Conservation (phyloP, 2,797 vertebrate genomes). For the Pteronotus mesoamericanus region DNA sequence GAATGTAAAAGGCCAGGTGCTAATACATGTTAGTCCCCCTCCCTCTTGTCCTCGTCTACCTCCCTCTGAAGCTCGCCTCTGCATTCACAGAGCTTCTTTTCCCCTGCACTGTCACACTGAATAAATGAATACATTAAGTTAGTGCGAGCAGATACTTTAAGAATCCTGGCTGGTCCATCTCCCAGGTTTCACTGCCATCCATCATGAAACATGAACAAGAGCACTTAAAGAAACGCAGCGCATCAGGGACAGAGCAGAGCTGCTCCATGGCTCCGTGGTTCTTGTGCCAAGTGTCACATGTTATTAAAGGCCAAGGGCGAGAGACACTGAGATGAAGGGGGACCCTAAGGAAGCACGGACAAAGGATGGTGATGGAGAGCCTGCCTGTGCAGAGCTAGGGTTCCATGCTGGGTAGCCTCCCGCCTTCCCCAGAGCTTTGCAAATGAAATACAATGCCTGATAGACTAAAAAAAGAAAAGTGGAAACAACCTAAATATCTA, state of each 20-base stretch:
- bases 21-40: neutral
- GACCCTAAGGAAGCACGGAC: neutral
- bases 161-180: slow-evolving; percentile 59
- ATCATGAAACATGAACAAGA: slow-evolving; percentile 69
- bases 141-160: slow-evolving; percentile 36
- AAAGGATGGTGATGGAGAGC: neutral
- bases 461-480: neutral
- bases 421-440: neutral
- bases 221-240: slow-evolving; percentile 51
- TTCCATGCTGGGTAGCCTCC: neutral
- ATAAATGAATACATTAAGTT: slow-evolving; percentile 71
- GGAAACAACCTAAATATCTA: neutral
- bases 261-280: neutral
- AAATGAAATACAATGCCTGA: neutral
- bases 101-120: slow-evolving; percentile 56
- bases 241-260: neutral
- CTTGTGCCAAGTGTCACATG: slow-evolving; percentile 63
- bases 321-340: neutral
- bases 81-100: neutral
- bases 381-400: neutral
- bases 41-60: neutral
- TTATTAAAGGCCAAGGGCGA: slow-evolving; percentile 54
- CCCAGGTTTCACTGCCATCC: slow-evolving; percentile 54
- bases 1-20: neutral
- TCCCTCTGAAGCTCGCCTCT: neutral